Percentiles rank a stretch among this genome's conserved stretches.
Conservation (phyloP, 2,797 vertebrate species). For the Decapterus maruadsi region DNA sequence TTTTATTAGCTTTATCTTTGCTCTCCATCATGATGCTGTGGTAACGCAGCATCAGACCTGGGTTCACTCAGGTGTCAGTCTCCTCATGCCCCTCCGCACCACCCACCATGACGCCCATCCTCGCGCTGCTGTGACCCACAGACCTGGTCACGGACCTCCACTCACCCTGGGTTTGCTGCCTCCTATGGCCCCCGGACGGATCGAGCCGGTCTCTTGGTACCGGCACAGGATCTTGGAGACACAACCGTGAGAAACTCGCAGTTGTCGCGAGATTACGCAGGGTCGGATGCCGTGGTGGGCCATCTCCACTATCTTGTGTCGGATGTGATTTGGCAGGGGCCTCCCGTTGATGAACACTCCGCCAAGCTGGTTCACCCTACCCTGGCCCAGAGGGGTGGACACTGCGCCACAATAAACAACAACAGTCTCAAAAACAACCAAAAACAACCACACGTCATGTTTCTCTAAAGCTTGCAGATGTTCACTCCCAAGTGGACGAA, state of each 20-base stretch:
- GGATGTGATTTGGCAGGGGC: constrained; percentile 97
- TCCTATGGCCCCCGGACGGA: constrained; percentile 96
- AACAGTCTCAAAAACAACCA: constrained; percentile 46
- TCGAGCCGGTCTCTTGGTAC: constrained; percentile 98
- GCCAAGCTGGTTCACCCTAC: constrained; percentile 97
- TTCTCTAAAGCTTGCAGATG: not conserved
- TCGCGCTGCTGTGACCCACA: constrained; percentile 22
- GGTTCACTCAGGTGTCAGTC: constrained; percentile 39
- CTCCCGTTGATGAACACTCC: constrained; percentile 99
- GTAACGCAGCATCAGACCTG: constrained; percentile 7
- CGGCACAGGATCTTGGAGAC: constrained; percentile 99
- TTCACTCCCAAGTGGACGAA: not conserved
- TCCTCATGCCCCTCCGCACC: constrained; percentile 22
- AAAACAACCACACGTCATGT: constrained; percentile 25
- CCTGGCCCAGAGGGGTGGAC: constrained; percentile 97
- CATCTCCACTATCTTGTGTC: constrained; percentile 99
- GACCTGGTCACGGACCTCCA: constrained; percentile 66
- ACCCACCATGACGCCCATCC: not conserved
- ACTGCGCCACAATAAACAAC: constrained; percentile 85
- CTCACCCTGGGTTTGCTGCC: constrained; percentile 99
- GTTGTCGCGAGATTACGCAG: constrained; percentile 97
- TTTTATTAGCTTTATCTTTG: not conserved
- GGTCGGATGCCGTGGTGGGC: constrained; percentile 98
- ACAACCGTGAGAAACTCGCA: constrained; percentile 97
- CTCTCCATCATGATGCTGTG: not conserved